A percentile compares a stretch with the other conserved stretches of the same genome.
Evolutionary conservation across 1,140 invertebrate genomes (phyloP).

Genomic region (Leptestheria dahalacensis): DNA sequence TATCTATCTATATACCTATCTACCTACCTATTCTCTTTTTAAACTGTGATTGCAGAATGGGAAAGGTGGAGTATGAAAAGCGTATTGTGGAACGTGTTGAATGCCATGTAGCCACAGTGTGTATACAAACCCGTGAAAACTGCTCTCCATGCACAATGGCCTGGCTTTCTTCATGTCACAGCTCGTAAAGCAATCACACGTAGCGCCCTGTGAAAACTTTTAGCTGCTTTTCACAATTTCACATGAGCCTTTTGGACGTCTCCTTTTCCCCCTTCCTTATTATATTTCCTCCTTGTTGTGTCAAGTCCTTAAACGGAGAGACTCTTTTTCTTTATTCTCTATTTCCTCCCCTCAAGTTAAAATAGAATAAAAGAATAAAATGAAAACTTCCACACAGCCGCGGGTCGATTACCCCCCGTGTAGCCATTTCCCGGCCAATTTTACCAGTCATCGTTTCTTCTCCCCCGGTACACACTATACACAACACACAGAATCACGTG

Average conservation of each 20-base stretch:
- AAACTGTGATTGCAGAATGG: background rate
- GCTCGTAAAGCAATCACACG: background rate
- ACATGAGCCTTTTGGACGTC: background rate
- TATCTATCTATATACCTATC: too few species aligned
- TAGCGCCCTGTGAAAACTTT: background rate
- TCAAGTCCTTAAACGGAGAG: background rate
- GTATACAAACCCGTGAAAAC: too few species aligned
- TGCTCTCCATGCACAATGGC: background rate
- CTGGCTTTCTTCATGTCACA: background rate
- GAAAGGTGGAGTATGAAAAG: too few species aligned
- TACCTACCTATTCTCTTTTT: too few species aligned
- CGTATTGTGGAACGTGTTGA: too few species aligned
- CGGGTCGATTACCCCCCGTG: background rate
- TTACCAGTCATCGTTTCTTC: background rate
- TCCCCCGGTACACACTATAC: too few species aligned
- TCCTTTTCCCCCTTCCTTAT: background rate
- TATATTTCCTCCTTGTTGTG: background rate
- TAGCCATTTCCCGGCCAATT: background rate
- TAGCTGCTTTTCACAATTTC: too few species aligned
- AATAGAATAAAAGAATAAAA: too few species aligned
- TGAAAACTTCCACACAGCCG: background rate
- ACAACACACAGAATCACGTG: too few species aligned
- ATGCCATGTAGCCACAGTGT: too few species aligned
- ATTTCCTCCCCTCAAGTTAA: too few species aligned
- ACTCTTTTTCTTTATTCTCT: background rate